Conservation (phyloP, 2,113 vertebrate species). For the Pachyramphus minor region DNA sequence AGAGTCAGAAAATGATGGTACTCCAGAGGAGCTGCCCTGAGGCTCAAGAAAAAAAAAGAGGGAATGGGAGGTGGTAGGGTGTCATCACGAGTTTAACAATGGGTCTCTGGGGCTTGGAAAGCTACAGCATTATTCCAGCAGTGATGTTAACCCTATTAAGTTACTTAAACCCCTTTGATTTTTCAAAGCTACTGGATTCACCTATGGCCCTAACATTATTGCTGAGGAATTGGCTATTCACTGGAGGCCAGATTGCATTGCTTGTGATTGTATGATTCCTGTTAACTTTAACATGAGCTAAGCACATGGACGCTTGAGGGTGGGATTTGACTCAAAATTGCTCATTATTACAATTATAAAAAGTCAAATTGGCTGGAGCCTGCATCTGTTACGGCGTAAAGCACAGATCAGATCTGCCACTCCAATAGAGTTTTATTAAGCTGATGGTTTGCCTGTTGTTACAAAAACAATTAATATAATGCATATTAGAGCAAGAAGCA, state of each 20-base stretch:
- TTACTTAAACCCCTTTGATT: conserved; percentile 63
- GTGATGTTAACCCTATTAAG: conserved; percentile 62
- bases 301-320: not conserved
- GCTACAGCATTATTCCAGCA: conserved; percentile 41
- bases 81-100: conserved; percentile 43
- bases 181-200: conserved; percentile 33
- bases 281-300: not conserved
- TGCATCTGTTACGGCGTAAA: not conserved
- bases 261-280: not conserved
- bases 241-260: conserved; percentile 1
- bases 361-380: not conserved
- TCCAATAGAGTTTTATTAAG: not conserved
- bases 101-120: conserved; percentile 30
- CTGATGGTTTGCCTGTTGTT: not conserved
- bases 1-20: conserved; percentile 2
- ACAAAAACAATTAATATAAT: not conserved
- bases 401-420: not conserved
- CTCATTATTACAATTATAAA: not conserved
- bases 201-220: conserved; percentile 45
- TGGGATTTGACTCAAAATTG: not conserved
- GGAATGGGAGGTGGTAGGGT: not conserved
- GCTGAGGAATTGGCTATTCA: not conserved
- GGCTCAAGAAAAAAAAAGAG: conserved; percentile 20
- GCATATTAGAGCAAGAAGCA: not conserved
- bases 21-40: conserved; percentile 16